These are phyloP conservation scores for Molossus alvarezi DNA, from an alignment of 2,797 vertebrate genomes.

Conservation along the genomic window DNA sequence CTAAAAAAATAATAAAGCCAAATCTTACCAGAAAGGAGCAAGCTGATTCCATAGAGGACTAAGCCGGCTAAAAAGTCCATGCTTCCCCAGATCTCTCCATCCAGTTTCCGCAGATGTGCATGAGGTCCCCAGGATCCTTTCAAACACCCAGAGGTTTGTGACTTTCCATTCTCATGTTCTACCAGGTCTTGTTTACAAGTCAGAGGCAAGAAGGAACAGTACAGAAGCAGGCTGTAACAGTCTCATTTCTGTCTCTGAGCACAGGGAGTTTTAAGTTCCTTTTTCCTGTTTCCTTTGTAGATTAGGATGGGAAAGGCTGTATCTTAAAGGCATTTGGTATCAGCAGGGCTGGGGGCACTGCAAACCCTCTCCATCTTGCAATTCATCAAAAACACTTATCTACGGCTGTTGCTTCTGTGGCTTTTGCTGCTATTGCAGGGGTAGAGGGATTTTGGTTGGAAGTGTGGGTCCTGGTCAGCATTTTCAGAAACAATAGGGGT, in stretches of 20 bases:
- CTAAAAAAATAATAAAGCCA: slow-evolving; percentile 58
- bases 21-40: slow-evolving; percentile 91
- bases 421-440: slow-evolving; percentile 78
- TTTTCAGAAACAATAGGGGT: slow-evolving; percentile 89
- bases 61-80: slow-evolving; percentile 91
- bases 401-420: slow-evolving; percentile 78
- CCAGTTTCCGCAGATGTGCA: slow-evolving; percentile 89
- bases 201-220: slow-evolving; percentile 85
- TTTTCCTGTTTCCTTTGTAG: slow-evolving; percentile 97
- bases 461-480: slow-evolving; percentile 87
- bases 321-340: slow-evolving; percentile 93
- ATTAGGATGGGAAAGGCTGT: slow-evolving; percentile 94
- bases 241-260: slow-evolving; percentile 92
- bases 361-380: slow-evolving; percentile 86
- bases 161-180: slow-evolving; percentile 82
- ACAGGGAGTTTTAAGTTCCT: slow-evolving; percentile 95
- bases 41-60: slow-evolving; percentile 89
- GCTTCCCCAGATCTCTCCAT: slow-evolving; percentile 91
- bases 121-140: slow-evolving; percentile 86
- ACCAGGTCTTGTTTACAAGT: slow-evolving; percentile 86
- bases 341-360: slow-evolving; percentile 86
- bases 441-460: slow-evolving; percentile 80
- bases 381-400: slow-evolving; percentile 88
- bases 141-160: slow-evolving; percentile 63
- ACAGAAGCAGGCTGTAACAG: slow-evolving; percentile 87